Evolutionary conservation across 1,140 invertebrate species (phyloP).

Genomic region (Nasonia vitripennis): DNA sequence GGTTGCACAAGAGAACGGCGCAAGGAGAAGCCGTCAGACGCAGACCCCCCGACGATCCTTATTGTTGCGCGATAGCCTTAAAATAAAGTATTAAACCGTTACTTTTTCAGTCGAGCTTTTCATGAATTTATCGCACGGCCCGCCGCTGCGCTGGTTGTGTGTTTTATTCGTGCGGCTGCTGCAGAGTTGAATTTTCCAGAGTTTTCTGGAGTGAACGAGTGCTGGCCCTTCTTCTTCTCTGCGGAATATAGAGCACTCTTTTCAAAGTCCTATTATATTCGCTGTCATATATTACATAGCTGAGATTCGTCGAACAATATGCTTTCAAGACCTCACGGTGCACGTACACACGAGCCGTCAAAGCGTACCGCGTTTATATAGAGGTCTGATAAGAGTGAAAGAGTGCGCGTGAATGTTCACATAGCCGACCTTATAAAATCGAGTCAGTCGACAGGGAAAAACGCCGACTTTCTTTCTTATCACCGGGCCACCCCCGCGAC

Average conservation of each 20-base stretch:
- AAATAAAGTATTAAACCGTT: background rate
- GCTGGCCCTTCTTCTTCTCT: too few relatives aligned
- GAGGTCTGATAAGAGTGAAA: background rate
- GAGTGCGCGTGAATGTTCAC: background rate
- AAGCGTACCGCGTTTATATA: too few relatives aligned
- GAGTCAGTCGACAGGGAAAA: background rate
- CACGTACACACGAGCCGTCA: too few relatives aligned
- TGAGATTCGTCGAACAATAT: too few relatives aligned
- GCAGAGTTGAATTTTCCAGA: background rate
- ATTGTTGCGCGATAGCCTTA: background rate
- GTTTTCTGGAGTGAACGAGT: too few relatives aligned
- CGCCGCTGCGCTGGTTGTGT: background rate
- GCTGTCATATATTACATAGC: too few relatives aligned
- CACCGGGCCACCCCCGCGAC: too few relatives aligned
- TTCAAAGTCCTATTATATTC: too few relatives aligned
- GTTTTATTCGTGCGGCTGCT: background rate
- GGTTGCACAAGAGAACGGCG: background rate
- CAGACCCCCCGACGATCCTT: background rate
- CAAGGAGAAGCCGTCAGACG: background rate
- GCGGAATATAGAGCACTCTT: too few relatives aligned
- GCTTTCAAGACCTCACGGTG: too few relatives aligned
- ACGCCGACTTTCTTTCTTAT: background rate
- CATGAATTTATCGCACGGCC: background rate
- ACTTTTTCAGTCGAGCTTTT: background rate
- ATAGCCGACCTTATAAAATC: background rate